Evolutionary conservation across 1,140 invertebrate genomes (phyloP), one percentile per base, ranked within the genome.

Genomic region (Plectus sambesii): DNA sequence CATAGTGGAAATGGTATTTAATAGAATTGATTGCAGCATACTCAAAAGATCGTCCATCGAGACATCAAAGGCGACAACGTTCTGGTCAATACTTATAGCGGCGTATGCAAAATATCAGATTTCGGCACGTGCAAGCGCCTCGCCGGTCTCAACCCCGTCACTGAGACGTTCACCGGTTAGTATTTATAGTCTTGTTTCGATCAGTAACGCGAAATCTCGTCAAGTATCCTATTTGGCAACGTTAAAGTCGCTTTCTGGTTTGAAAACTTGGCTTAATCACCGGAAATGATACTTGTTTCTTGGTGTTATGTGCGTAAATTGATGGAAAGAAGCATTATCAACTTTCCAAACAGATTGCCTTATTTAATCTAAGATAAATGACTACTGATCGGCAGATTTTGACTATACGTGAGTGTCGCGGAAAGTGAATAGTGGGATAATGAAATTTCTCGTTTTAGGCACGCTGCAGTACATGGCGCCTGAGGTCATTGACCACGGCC

Each of bases 401-500:
- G n/a, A n/a, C n/a, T n/a, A 27, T 22, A 2, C 25, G 3, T 12
- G 9, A 49, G 47, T 9, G 23, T 49, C 8, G 9, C 9, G n/a
- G n/a, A n/a, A n/a, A n/a, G n/a, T n/a, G n/a, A n/a, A n/a, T n/a
- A 6, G 12, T 53, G 12, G 8, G 42, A 15, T 47, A 12, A 26
- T 12, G 36, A n/a, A 3, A 17, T 24, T 35, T 5, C 23, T 33
- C 19, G 39, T 53, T 58, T 39, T 49, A 72, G 76, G 77, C 5
- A 82, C 80, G 78, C 74, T 97, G 44, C 90, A 97, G 67, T 98
- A 97, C 58, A 99, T 98, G 93, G 92, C 93, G 5, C 93, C 93
- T 2, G 93, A 99, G 77, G 92, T 98, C 4, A 98, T 98, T 47
- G 89, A 96, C 65, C 88, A 90, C 70, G 89, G 93, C 1, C 85